These are phyloP conservation scores for Tylochromis polylepis DNA, from an alignment of 2,113 vertebrate species.

Conservation along the genomic window DNA sequence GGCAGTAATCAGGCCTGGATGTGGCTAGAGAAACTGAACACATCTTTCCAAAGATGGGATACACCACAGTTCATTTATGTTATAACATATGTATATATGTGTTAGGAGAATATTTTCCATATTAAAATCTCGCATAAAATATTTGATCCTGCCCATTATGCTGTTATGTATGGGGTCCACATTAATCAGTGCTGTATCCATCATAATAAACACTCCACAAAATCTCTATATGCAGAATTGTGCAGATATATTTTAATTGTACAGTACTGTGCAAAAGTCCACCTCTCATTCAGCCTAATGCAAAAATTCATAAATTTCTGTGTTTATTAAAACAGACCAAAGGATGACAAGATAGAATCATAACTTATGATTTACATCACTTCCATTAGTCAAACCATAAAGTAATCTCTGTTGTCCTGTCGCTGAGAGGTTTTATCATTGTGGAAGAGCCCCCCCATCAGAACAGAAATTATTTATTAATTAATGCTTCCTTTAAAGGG, in stretches of 20 bases:
- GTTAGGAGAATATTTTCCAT: background rate
- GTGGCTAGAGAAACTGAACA: background rate
- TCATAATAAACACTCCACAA: background rate
- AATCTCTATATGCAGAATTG: background rate
- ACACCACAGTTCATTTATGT: background rate
- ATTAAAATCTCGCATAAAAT: background rate
- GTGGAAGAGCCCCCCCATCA: background rate
- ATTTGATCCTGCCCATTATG: background rate
- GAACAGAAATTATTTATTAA: background rate
- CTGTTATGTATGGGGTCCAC: background rate
- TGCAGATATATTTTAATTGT: background rate
- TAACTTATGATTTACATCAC: background rate
- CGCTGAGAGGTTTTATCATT: background rate
- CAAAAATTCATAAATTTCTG: background rate
- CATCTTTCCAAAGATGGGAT: background rate
- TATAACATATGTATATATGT: background rate
- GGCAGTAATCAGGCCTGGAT: too few relatives aligned
- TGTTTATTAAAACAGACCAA: background rate
- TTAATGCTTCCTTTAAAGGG: too few relatives aligned
- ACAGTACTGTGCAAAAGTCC: background rate
- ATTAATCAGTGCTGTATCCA: background rate
- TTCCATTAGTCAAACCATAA: background rate
- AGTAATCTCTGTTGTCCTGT: background rate
- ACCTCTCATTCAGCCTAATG: background rate
- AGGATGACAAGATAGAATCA: background rate